Evolutionary conservation across 1,140 invertebrate genomes (phyloP).

Genomic region (Micrasema longulum): DNA sequence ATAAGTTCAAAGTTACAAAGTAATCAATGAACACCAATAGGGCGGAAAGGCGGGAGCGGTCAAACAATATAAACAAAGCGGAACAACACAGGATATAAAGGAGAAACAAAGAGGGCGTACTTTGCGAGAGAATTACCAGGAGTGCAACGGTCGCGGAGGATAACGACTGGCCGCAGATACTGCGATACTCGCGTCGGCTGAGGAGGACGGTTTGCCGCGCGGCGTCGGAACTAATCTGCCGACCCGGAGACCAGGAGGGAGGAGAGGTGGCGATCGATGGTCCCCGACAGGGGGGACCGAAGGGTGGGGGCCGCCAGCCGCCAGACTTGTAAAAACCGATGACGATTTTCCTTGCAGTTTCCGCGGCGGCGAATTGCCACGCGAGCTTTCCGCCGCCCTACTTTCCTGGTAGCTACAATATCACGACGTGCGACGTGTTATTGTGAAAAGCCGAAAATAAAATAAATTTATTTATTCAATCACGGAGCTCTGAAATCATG

Average conservation of each 20-base stretch:
- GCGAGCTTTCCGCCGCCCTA: slow-evolving; percentile 23
- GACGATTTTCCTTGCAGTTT: slow-evolving; percentile 32
- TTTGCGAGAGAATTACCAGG: slow-evolving; percentile 40
- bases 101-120: slow-evolving; percentile 33
- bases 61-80: slow-evolving; percentile 4
- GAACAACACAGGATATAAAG: not conserved
- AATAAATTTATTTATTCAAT: no score
- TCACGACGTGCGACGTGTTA: not conserved
- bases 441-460: not conserved
- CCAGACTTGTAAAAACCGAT: slow-evolving; percentile 25
- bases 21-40: not conserved
- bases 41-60: slow-evolving; percentile 2
- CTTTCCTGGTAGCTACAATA: slow-evolving; percentile 18
- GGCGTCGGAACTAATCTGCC: slow-evolving; percentile 9
- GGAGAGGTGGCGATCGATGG: slow-evolving; percentile 38
- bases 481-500: no score
- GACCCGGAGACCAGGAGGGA: slow-evolving; percentile 25
- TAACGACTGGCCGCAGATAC: slow-evolving; percentile 22
- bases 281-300: slow-evolving; percentile 1
- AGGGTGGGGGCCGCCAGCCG: slow-evolving; percentile 25
- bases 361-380: slow-evolving; percentile 18
- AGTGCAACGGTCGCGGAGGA: slow-evolving; percentile 36
- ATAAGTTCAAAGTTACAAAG: not conserved
- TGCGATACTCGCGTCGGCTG: slow-evolving; percentile 20
- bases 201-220: slow-evolving; percentile 31